Evolutionary conservation across 2,113 vertebrate species (phyloP).

Genomic region (Coreoperca whiteheadi): DNA sequence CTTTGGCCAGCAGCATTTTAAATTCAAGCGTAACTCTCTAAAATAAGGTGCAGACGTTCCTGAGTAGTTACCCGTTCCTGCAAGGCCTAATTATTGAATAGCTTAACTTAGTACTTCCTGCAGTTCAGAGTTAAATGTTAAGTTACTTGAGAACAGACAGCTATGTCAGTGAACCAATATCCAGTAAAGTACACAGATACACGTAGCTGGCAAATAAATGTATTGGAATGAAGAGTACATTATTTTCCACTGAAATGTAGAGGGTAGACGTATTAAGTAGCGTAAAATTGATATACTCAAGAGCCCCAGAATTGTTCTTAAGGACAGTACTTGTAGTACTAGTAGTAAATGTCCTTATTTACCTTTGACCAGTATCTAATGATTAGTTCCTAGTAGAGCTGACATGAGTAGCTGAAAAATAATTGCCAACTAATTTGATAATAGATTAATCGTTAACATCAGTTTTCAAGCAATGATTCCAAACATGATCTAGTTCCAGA

Average conservation of each 20-base stretch:
- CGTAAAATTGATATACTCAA: too few relatives aligned
- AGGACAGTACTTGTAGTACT: too few relatives aligned
- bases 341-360: too few relatives aligned
- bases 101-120: neutral
- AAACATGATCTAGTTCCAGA: too few relatives aligned
- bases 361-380: too few relatives aligned
- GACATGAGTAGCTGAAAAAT: too few relatives aligned
- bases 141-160: neutral
- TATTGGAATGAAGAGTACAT: neutral
- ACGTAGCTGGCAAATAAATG: neutral
- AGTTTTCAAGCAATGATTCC: too few relatives aligned
- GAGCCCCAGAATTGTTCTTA: too few relatives aligned
- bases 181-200: neutral
- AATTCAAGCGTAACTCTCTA: neutral
- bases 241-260: neutral
- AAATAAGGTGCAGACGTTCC: neutral
- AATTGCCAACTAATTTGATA: too few relatives aligned
- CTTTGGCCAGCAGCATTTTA: neutral
- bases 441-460: too few relatives aligned
- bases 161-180: neutral
- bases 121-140: neutral
- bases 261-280: too few relatives aligned
- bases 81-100: neutral
- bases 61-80: neutral
- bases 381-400: too few relatives aligned